Conservation (phyloP, 2,797 vertebrate genomes). For the Epinephelus coioides region DNA sequence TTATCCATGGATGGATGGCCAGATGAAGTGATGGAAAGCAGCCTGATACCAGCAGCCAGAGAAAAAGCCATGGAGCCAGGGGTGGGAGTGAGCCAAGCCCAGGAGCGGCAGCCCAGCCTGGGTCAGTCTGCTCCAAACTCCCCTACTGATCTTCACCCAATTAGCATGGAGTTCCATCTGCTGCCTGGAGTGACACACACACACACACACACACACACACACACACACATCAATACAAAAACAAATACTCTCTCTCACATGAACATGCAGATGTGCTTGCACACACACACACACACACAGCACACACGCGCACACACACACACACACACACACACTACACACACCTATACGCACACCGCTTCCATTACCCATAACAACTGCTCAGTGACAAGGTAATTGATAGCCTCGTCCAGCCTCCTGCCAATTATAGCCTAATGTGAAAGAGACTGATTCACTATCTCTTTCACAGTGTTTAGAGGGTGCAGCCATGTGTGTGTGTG, state of each 20-base stretch:
- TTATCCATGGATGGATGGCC: conserved; percentile 55
- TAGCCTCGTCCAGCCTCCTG: conserved; percentile 77
- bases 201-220: conserved; percentile 42
- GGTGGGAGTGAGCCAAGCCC: conserved; percentile 69
- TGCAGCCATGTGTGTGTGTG: conserved; percentile 33
- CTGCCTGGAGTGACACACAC: conserved; percentile 65
- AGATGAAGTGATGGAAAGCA: conserved; percentile 65
- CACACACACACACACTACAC: conserved; percentile 9
- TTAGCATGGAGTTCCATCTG: conserved; percentile 85
- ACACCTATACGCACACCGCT: conserved; percentile 31
- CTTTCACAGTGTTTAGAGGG: conserved; percentile 68
- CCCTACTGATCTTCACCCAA: conserved; percentile 77
- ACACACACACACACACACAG: conserved; percentile 2
- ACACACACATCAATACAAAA: neutral
- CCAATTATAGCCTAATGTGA: conserved; percentile 82
- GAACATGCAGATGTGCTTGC: conserved; percentile 8
- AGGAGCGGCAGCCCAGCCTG: conserved; percentile 63
- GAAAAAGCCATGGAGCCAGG: conserved; percentile 61
- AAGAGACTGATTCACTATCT: conserved; percentile 78
- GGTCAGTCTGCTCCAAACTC: conserved; percentile 78
- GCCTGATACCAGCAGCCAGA: conserved; percentile 59
- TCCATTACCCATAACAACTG: conserved; percentile 82
- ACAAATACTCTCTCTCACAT: neutral
- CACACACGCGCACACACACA: conserved; percentile 40
- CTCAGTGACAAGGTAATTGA: conserved; percentile 83